Evolutionary conservation across 2,888 invertebrate species (phyloP).

Genomic region (Hololepta plana): DNA sequence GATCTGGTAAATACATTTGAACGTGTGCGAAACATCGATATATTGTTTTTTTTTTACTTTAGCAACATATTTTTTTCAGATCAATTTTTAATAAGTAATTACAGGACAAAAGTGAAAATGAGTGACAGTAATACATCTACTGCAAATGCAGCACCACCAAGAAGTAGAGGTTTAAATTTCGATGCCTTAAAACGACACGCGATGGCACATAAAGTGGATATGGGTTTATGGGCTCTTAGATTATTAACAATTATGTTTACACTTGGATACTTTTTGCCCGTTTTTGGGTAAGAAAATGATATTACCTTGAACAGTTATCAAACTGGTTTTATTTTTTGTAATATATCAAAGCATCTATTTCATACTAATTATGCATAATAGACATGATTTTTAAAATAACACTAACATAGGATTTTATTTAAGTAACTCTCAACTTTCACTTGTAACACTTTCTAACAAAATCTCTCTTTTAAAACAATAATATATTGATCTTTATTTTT

Average conservation of each 20-base stretch:
- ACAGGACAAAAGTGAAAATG: no score
- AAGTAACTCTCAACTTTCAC: constrained; percentile 1
- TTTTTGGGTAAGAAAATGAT: constrained; percentile 70
- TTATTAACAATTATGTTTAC: constrained; percentile 70
- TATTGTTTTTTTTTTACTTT: no score
- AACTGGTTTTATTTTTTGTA: constrained; percentile 6
- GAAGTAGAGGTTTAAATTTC: constrained; percentile 35
- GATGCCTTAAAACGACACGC: constrained; percentile 53
- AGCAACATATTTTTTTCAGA: no score
- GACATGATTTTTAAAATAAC: background rate
- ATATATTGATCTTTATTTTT: constrained; percentile 1
- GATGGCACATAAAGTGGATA: constrained; percentile 68
- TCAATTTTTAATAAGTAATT: no score
- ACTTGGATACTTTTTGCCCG: constrained; percentile 66
- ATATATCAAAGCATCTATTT: no score
- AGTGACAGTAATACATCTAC: no score
- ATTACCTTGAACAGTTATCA: constrained; percentile 4
- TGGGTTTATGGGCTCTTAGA: constrained; percentile 74
- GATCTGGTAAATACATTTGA: no score
- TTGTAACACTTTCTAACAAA: background rate
- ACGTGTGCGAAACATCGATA: no score
- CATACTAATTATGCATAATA: no score
- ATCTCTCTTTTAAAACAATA: constrained; percentile 1
- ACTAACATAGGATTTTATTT: background rate
- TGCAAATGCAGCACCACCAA: no score